Conservation (phyloP, 2,888 invertebrate species). For the Standfussiana lucernea region DNA sequence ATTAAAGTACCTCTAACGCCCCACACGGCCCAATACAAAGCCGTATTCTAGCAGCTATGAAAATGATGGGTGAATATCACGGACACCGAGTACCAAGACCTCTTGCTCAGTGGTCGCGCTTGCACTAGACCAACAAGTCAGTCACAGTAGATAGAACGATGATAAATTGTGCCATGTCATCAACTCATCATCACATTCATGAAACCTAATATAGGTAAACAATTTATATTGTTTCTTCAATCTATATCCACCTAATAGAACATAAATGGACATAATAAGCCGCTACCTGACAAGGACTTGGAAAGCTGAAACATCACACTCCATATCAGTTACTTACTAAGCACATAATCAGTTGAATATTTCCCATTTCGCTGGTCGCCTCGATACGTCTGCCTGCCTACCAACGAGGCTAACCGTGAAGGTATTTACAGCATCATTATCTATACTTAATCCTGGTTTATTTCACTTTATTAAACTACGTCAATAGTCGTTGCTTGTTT, state of each 20-base stretch:
- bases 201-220: not conserved
- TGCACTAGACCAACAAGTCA: too few relatives aligned
- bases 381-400: constrained; percentile 42
- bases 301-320: constrained; percentile 39
- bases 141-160: too few relatives aligned
- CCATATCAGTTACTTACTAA: constrained; percentile 29
- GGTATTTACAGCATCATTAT: constrained; percentile 57
- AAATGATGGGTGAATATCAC: too few relatives aligned
- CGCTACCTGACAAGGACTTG: constrained; percentile 24
- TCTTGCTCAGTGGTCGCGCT: too few relatives aligned
- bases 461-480: constrained; percentile 68
- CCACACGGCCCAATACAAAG: too few relatives aligned
- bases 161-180: too few relatives aligned
- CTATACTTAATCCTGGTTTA: constrained; percentile 61
- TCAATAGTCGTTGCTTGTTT: constrained; percentile 61
- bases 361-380: constrained; percentile 31
- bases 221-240: constrained; percentile 10
- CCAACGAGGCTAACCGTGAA: constrained; percentile 33
- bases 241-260: not conserved
- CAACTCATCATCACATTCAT: not conserved
- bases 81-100: too few relatives aligned
- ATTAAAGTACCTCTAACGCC: too few relatives aligned
- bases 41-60: too few relatives aligned
- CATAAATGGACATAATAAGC: constrained; percentile 33
- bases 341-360: constrained; percentile 28